Evolutionary conservation across 2,888 invertebrate genomes (phyloP).

Genomic region (Machimus rusticus): DNA sequence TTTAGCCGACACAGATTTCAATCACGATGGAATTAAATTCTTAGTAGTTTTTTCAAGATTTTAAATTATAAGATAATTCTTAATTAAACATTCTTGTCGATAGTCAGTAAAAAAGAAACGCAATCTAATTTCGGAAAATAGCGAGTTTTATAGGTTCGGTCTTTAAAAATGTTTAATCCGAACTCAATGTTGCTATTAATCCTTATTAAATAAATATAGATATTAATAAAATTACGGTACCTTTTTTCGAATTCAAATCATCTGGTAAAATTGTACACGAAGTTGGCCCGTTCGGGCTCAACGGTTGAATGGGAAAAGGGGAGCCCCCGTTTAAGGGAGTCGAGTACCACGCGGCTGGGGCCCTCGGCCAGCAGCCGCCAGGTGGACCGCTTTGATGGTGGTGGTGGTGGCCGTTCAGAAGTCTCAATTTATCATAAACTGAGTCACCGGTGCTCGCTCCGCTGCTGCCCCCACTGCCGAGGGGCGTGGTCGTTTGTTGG

Average conservation of each 20-base stretch:
- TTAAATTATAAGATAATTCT: no score
- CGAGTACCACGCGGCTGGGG: slow-evolving; percentile 59
- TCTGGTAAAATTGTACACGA: slow-evolving; percentile 46
- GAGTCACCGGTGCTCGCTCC: slow-evolving; percentile 52
- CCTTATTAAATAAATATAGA: not conserved
- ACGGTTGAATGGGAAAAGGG: slow-evolving; percentile 51
- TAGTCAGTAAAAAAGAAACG: no score
- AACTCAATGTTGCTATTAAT: no score
- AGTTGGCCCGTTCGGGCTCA: slow-evolving; percentile 48
- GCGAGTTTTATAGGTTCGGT: no score
- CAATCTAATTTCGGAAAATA: no score
- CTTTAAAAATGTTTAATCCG: no score
- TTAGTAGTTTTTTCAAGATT: no score
- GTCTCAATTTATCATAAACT: slow-evolving; percentile 59
- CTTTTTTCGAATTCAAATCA: slow-evolving; percentile 49
- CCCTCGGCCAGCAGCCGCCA: slow-evolving; percentile 55
- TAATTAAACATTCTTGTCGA: no score
- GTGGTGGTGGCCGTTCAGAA: slow-evolving; percentile 54
- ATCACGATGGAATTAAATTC: no score
- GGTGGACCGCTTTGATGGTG: slow-evolving; percentile 49
- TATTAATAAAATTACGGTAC: slow-evolving; percentile 16
- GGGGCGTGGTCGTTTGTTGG: slow-evolving; percentile 56
- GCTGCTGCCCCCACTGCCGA: slow-evolving; percentile 58
- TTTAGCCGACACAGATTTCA: no score
- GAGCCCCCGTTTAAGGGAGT: slow-evolving; percentile 54